A percentile compares a stretch with the other conserved stretches of the same genome.
Conservation (phyloP, 2,888 invertebrate species). For the Lasioglossum leucozonium region DNA sequence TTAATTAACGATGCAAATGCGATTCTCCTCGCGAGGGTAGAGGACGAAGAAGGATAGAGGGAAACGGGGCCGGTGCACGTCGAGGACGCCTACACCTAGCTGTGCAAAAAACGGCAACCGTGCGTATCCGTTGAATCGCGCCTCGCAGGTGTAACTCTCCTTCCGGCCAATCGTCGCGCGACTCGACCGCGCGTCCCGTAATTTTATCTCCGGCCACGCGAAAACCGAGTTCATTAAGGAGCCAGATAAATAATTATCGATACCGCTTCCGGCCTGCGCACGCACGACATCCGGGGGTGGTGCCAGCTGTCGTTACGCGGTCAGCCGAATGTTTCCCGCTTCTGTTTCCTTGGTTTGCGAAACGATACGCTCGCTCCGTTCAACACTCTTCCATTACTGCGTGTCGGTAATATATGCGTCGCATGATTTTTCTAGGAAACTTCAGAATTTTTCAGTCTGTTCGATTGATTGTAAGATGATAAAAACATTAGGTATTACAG, state of each 20-base stretch:
- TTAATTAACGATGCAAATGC: constrained; percentile 78
- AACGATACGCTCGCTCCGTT: not conserved
- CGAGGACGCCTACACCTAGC: constrained; percentile 70
- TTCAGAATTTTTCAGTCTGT: too few relatives aligned
- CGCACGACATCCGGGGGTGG: constrained; percentile 76
- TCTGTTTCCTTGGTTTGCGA: not conserved
- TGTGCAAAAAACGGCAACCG: constrained; percentile 58
- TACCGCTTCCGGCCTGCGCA: constrained; percentile 69
- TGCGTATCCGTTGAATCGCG: constrained; percentile 54
- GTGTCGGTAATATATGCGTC: not conserved
- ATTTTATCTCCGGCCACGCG: constrained; percentile 69
- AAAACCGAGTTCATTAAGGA: constrained; percentile 77
- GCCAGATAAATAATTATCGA: constrained; percentile 77
- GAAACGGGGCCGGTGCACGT: constrained; percentile 53
- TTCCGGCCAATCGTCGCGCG: constrained; percentile 37
- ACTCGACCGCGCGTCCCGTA: constrained; percentile 14
- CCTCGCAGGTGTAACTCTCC: constrained; percentile 67
- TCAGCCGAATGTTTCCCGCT: constrained; percentile 31
- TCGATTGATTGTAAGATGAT: not conserved
- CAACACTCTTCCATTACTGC: not conserved
- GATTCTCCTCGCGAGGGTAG: constrained; percentile 49
- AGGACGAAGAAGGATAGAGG: constrained; percentile 17
- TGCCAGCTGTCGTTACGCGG: constrained; percentile 65
- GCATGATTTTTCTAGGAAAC: not conserved
- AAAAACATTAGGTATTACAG: not conserved